A percentile compares a stretch with the other conserved stretches of the same genome.
Evolutionary conservation across 2,113 vertebrate genomes (phyloP).

Genomic region (Sinocyclocheilus anophthalmus): DNA sequence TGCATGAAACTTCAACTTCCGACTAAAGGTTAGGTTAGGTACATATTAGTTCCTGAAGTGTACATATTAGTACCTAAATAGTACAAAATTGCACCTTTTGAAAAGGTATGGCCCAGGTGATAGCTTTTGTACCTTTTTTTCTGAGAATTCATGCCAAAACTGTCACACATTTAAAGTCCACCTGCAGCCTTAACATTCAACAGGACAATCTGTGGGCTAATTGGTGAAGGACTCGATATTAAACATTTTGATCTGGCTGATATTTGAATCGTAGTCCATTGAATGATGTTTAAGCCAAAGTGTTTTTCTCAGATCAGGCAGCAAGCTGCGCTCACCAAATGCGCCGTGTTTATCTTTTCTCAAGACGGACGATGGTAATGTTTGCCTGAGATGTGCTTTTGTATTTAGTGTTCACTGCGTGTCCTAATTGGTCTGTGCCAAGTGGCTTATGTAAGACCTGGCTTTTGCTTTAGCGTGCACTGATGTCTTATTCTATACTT

Average conservation of each 20-base stretch:
- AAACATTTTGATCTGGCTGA: neutral
- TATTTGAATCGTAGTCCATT: neutral
- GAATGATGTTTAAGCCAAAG: neutral
- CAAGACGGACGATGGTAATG: neutral
- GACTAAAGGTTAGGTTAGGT: too few species aligned
- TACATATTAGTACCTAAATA: neutral
- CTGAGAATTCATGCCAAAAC: neutral
- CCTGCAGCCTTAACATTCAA: neutral
- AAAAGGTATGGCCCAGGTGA: neutral
- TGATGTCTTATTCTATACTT: neutral
- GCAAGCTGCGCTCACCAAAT: neutral
- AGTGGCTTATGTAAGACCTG: neutral
- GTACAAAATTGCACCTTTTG: too few species aligned
- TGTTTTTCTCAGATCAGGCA: neutral
- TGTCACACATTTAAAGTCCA: neutral
- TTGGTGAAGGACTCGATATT: neutral
- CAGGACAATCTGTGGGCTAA: neutral
- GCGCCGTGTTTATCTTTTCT: neutral
- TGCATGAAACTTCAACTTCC: neutral
- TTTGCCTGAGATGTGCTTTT: neutral
- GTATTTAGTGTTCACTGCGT: neutral
- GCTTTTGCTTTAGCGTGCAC: conserved; percentile 21
- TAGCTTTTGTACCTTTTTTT: neutral
- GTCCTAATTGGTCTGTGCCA: neutral
- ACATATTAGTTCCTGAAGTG: neutral